These are phyloP conservation scores for Megalurothrips usitatus DNA, from an alignment of 2,888 invertebrate genomes.

Conservation along the genomic window DNA sequence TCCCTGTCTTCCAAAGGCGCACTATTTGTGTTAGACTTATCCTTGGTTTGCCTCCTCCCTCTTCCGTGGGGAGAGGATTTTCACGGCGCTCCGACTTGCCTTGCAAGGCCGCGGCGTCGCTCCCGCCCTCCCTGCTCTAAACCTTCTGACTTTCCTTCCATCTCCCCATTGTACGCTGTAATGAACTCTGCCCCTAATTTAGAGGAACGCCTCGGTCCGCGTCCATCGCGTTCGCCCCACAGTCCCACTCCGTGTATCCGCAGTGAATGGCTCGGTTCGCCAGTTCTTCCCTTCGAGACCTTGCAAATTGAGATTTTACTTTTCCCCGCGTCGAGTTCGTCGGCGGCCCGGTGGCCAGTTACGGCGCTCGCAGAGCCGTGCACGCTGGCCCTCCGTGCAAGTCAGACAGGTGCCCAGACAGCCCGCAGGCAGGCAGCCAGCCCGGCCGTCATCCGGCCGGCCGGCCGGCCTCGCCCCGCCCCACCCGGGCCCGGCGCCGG, in stretches of 20 bases:
- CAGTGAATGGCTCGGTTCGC: too few species aligned
- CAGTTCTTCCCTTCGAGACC: too few species aligned
- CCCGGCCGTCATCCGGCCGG: background rate
- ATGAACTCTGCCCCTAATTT: background rate
- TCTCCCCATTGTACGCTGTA: slow-evolving; percentile 1
- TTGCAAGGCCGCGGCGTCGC: background rate
- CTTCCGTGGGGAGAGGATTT: slow-evolving; percentile 5
- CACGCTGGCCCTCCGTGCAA: background rate
- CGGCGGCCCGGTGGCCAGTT: background rate
- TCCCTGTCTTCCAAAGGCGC: background rate
- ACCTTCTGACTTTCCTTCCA: background rate
- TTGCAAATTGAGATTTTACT: background rate
- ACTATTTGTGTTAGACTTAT: slow-evolving; percentile 6
- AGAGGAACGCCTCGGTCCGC: too few species aligned
- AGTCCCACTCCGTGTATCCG: too few species aligned
- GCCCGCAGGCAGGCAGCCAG: background rate
- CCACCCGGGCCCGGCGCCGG: too few species aligned
- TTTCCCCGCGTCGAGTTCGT: background rate
- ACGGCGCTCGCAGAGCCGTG: background rate
- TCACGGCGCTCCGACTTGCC: background rate
- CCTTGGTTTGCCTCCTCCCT: background rate
- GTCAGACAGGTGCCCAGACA: slow-evolving; percentile 3
- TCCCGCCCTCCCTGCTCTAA: background rate
- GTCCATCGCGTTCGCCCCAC: too few species aligned
- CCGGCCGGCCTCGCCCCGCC: too few species aligned